Evolutionary conservation across 2,113 vertebrate species (phyloP), one percentile per base, ranked within the genome.

Genomic region (Prunella fulvescens): DNA sequence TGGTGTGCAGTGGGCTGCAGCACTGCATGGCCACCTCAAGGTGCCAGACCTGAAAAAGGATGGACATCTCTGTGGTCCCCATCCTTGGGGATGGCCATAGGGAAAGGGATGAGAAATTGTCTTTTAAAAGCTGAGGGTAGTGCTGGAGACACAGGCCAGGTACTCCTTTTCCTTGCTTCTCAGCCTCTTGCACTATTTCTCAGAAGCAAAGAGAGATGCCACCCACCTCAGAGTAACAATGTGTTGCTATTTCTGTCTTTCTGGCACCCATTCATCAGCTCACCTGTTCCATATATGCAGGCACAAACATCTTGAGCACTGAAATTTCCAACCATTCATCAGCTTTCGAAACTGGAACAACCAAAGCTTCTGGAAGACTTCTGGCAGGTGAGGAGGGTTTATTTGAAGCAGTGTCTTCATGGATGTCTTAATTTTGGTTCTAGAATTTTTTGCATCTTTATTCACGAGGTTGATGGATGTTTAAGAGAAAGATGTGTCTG

Each of bases 401-500:
- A 77, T 81, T 78, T 62, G 44, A 86, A 89, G 47, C 19, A 51
- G 24, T 45, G 28, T 28, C 37, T 87, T 66, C 23, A 37, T 39
- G 31, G 33, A 29, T 76, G 56, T 45, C 53, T 78, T 35, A 33
- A 60, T 91, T 96, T 80, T 77, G 24, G 35, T 73, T 61, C 45
- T 58, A 53, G 57, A 40, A 50, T 29, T 84, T 90, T 83, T 58
- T 83, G 22, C 39, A 26, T 17, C 17, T 35, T 29, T 60, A 29
- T 77, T 82, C 25, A 39, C 56, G 35, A 50, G 8, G 18, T 3
- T 62, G 56, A 47, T 44, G 51, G 44, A n/a, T 58, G 3, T 57
- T 85, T 65, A 31, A 76, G 47, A 33, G n/a, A 66, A 70, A 62
- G 35, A 25, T 0, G 1, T 31, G 28, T 45, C 20, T 0, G 0